Evolutionary conservation across 2,113 vertebrate species (phyloP).

Genomic region (Hippopotamus amphibius): DNA sequence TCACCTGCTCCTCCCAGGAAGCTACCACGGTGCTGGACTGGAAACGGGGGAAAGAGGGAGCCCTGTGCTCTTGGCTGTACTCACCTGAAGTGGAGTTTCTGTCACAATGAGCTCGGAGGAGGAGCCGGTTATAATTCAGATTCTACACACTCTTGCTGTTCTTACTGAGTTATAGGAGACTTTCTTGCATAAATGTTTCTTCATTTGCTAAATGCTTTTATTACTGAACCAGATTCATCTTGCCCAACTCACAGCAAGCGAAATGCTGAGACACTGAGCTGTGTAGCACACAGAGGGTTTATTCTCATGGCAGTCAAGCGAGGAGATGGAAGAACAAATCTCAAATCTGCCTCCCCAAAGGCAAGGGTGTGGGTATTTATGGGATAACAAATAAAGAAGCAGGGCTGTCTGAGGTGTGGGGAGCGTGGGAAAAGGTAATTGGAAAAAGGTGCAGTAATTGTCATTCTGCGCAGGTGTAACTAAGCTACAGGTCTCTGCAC

Average conservation of each 20-base stretch:
- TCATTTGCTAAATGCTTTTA: neutral
- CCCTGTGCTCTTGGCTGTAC: neutral
- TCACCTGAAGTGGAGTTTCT: neutral
- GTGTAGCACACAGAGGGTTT: neutral
- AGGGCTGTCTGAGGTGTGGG: neutral
- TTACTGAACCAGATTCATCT: neutral
- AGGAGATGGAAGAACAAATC: neutral
- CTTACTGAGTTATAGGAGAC: neutral
- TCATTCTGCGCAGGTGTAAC: neutral
- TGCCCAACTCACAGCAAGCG: neutral
- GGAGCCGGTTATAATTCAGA: neutral
- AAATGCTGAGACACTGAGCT: neutral
- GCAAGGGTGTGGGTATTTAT: neutral
- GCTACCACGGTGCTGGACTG: no score
- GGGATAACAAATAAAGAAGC: neutral
- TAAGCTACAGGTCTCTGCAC: neutral
- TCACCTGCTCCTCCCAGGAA: neutral
- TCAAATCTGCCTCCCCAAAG: neutral
- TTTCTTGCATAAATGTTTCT: neutral
- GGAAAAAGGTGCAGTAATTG: neutral
- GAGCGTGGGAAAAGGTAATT: neutral
- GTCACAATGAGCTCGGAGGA: neutral
- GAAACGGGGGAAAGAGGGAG: neutral
- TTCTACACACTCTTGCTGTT: neutral
- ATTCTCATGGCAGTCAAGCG: fast-evolving